Evolutionary conservation across 1,140 invertebrate genomes (phyloP).

Genomic region (Heliconius hermathena): DNA sequence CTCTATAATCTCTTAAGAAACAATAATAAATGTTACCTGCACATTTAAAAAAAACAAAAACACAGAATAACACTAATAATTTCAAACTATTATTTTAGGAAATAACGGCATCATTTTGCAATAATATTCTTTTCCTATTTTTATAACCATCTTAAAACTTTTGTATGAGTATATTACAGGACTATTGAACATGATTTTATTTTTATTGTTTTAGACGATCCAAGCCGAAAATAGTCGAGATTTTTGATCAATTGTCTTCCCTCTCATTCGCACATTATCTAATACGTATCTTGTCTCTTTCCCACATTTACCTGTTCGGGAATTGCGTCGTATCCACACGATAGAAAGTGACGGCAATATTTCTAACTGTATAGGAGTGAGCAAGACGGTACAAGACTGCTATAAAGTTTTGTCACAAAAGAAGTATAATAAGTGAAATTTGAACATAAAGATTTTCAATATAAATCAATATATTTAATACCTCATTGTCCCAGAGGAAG

Average conservation of each 20-base stretch:
- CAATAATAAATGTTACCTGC: not conserved
- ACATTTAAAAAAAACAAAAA: not conserved
- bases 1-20: not conserved
- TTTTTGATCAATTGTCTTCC: conserved; percentile 7
- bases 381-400: not conserved
- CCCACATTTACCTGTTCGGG: conserved; percentile 20
- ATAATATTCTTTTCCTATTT: not conserved
- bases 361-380: not conserved
- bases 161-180: not conserved
- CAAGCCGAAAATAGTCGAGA: not conserved
- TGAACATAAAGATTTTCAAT: conserved; percentile 15
- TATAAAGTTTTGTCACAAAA: conserved; percentile 11
- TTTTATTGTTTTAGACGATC: conserved; percentile 16
- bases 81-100: not conserved
- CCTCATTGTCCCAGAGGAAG: conserved; percentile 1
- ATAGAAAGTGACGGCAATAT: conserved; percentile 19
- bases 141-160: not conserved
- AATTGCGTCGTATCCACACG: not conserved
- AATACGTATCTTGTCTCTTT: not conserved
- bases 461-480: conserved; percentile 12
- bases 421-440: conserved; percentile 13
- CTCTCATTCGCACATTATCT: not conserved
- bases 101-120: conserved; percentile 13
- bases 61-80: not conserved
- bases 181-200: not conserved